Percentiles rank a stretch among this genome's conserved stretches.
Conservation (phyloP, 2,888 invertebrate genomes). For the Leptinotarsa tumamoca region DNA sequence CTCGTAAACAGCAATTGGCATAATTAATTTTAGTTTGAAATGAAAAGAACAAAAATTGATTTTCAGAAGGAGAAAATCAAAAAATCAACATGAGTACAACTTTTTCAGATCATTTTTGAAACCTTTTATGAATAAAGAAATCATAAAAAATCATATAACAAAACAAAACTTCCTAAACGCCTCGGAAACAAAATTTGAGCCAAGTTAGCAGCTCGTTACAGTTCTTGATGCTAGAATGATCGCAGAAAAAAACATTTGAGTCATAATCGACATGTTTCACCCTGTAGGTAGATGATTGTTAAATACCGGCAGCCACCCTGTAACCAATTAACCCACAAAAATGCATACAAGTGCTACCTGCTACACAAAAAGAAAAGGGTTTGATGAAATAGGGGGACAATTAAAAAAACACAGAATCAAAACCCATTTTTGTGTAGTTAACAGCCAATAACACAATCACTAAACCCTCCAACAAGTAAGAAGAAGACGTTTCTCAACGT, state of each 20-base stretch:
- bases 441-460: background rate
- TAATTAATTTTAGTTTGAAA: too few relatives aligned
- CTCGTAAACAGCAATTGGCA: too few relatives aligned
- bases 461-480: conserved; percentile 26
- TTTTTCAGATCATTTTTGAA: background rate
- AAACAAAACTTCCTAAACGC: background rate
- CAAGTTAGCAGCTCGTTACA: too few relatives aligned
- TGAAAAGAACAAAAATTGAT: too few relatives aligned
- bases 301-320: background rate
- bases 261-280: background rate
- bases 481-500: conserved; percentile 44
- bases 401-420: background rate
- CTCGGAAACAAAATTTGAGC: background rate
- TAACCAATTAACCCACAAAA: background rate
- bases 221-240: too few relatives aligned
- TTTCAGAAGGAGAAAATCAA: too few relatives aligned
- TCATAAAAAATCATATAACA: background rate
- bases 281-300: background rate
- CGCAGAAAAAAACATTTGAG: too few relatives aligned
- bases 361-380: background rate
- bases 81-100: too few relatives aligned
- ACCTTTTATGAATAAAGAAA: background rate
- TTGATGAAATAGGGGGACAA: background rate
- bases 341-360: background rate
- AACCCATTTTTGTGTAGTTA: background rate